phyloP scores from a whole-genome alignment of 2,888 invertebrate species.

The Gisinianus flammeolus region DNA sequence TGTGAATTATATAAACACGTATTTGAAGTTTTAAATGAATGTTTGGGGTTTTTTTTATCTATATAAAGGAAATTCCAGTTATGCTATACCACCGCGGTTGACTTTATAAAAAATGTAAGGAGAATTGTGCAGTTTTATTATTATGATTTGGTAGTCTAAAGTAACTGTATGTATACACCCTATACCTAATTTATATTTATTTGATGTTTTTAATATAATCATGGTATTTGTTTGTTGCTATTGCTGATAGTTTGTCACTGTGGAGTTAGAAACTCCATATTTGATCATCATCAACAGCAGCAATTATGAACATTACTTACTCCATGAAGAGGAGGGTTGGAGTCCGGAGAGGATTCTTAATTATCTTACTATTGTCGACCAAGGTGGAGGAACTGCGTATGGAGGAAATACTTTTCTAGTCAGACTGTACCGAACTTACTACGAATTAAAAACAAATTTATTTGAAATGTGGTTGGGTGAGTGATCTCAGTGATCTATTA shows the following conservation, averaged over 20 bases:
- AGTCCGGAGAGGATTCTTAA: conserved; percentile 77
- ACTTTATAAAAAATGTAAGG: conserved; percentile 17
- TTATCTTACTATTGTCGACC: conserved; percentile 78
- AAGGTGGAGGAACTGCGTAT: conserved; percentile 69
- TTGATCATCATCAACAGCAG: conserved; percentile 89
- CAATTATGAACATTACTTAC: conserved; percentile 89
- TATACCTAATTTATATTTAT: no score
- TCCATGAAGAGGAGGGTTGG: conserved; percentile 76
- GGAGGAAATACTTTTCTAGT: conserved; percentile 84
- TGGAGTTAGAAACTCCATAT: conserved; percentile 70
- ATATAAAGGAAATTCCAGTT: conserved; percentile 20
- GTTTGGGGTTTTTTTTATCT: neutral
- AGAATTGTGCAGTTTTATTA: no score
- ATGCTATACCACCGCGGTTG: conserved; percentile 27
- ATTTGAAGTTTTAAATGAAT: neutral
- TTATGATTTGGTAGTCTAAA: no score
- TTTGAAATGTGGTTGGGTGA: conserved; percentile 88
- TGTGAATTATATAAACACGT: neutral
- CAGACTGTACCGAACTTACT: conserved; percentile 78
- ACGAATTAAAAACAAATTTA: conserved; percentile 80
- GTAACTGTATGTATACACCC: no score
- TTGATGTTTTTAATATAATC: no score
- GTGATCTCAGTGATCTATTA: no score
- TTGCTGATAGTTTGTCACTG: conserved; percentile 24
- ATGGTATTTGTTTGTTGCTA: no score